Conservation (phyloP, 2,888 invertebrate genomes). For the Hedychridium roseum region DNA sequence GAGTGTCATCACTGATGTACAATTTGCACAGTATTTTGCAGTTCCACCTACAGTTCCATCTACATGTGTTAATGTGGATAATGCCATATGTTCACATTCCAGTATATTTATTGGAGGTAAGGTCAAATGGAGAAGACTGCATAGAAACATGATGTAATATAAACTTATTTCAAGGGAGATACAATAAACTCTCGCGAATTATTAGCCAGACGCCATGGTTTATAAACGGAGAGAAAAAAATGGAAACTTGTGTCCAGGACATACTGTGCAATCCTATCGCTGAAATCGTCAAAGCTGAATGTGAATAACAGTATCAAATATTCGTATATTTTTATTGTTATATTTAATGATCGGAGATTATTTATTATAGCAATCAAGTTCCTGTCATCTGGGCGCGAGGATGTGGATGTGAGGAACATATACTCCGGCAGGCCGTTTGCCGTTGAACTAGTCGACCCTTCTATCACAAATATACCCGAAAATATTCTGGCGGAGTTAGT, state of each 20-base stretch:
- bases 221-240: conserved; percentile 78
- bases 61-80: conserved; percentile 63
- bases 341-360: no score
- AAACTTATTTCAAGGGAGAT: no score
- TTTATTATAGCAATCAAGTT: conserved; percentile 74
- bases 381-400: conserved; percentile 93
- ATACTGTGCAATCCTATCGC: conserved; percentile 77
- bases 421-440: conserved; percentile 94
- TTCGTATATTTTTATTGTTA: conserved; percentile 3
- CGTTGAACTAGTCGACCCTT: conserved; percentile 81
- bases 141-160: no score
- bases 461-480: conserved; percentile 65
- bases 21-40: conserved; percentile 66
- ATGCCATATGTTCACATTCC: conserved; percentile 68
- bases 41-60: conserved; percentile 67
- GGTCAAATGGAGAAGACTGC: conserved; percentile 40
- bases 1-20: conserved; percentile 62
- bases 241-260: conserved; percentile 92
- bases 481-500: conserved; percentile 69
- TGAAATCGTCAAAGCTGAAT: conserved; percentile 68
- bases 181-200: conserved; percentile 83
- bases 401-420: conserved; percentile 94
- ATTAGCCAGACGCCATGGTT: conserved; percentile 96
- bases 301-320: conserved; percentile 47
- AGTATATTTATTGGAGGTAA: conserved; percentile 73